Base-by-base conservation (phyloP, 2,888 invertebrate species). In the Phalangium opilio region DNA sequence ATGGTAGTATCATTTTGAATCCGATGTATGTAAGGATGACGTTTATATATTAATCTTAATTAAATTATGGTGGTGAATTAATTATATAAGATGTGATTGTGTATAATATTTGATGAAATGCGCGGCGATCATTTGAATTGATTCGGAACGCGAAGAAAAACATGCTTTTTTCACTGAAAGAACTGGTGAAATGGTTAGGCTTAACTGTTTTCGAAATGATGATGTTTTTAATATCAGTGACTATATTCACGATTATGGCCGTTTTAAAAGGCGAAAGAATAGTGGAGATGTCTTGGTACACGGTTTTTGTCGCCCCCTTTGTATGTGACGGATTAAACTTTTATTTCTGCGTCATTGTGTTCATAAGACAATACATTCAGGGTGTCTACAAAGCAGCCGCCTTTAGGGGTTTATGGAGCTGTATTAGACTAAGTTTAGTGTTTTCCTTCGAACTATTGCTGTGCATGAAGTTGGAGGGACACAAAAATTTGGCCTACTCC, bases 121-220 rank as follows among this genome's bases (percentile, higher is more conserved):
- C n/a, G n/a, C n/a, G n/a, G n/a, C n/a, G n/a, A n/a, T n/a, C n/a
- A n/a, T n/a, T n/a, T n/a, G n/a, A n/a, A n/a, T n/a, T n/a, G 27
- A 27, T 27, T 27, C 27, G 27, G 5, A 27, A n/a, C n/a, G n/a
- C n/a, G n/a, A n/a, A n/a, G n/a, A n/a, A n/a, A n/a, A 27, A 27
- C 5, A 86, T 86, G 85, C 83, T 86, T 66, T 83, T 89, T 68
- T 83, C 85, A 43, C 68, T 91, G 46, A 78, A 81, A 57, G 93
- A 95, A 68, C 73, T 95, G 49, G 85, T 87, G 43, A 78, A 81
- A 55, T 95, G 93, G 95, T 74, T 93, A 46, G 91, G 93, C 55
- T 73, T 95, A 44, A 91, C 95, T 15, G 79, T 87, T 49, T 91
- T 95, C 67, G 95, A 96, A 70, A 83, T 96, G 64, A 84, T 89